Conservation (phyloP, 2,797 vertebrate species). For the Alauda arvensis region DNA sequence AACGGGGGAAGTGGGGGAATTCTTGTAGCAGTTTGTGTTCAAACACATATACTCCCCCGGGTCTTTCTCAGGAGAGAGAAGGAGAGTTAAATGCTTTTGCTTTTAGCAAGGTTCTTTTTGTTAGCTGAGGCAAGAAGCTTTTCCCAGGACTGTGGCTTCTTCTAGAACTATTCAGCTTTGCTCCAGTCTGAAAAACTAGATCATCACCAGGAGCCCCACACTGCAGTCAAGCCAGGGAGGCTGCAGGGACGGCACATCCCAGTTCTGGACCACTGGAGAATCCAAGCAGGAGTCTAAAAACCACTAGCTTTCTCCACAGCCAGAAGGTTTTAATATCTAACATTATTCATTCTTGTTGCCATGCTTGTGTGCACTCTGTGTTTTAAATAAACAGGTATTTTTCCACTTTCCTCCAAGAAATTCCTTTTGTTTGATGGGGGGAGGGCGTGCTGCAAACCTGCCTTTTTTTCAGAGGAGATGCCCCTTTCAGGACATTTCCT, state of each 20-base stretch:
- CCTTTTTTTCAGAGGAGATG: not conserved
- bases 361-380: not conserved
- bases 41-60: not conserved
- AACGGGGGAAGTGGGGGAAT: not conserved
- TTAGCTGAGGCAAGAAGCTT: not conserved
- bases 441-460: not conserved
- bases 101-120: not conserved
- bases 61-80: not conserved
- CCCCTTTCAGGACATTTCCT: not conserved
- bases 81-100: not conserved
- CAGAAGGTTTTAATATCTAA: not conserved
- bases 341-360: not conserved
- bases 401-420: not conserved
- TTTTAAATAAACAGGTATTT: not conserved
- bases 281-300: not conserved
- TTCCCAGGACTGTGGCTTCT: not conserved
- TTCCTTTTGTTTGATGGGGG: not conserved
- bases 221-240: accelerated
- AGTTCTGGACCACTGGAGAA: not conserved
- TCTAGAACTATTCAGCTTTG: not conserved
- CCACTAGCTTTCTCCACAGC: not conserved
- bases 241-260: not conserved
- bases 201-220: too few species aligned
- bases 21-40: not conserved
- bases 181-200: not conserved